Evolutionary conservation across 2,888 invertebrate genomes (phyloP).

Genomic region (Rhamphomyia laevipes): DNA sequence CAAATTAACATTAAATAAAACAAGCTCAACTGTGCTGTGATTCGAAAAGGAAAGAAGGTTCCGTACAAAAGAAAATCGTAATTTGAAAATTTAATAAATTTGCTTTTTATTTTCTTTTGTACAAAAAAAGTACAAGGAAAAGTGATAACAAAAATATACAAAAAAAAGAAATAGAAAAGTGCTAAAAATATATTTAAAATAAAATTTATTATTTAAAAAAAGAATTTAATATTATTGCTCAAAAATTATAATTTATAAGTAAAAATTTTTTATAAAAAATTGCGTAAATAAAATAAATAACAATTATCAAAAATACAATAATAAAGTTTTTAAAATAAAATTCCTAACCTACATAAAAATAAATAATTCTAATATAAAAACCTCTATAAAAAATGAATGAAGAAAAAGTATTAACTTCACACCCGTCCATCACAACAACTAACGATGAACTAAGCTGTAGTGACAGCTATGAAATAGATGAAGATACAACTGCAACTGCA

Average conservation of each 20-base stretch:
- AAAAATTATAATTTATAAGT: slow-evolving; percentile 1
- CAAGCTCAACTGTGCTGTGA: neutral
- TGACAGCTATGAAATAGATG: neutral
- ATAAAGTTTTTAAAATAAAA: no score
- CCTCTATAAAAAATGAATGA: neutral
- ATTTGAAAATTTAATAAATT: slow-evolving; percentile 2
- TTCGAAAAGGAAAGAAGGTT: no score
- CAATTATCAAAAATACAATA: neutral
- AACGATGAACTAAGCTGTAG: neutral
- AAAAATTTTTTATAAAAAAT: slow-evolving; percentile 1
- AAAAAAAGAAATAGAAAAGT: slow-evolving; percentile 2
- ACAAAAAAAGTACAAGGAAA: neutral
- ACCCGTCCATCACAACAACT: neutral
- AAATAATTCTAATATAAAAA: no score
- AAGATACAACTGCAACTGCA: neutral
- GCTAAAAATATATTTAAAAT: slow-evolving; percentile 8
- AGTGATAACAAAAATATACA: neutral
- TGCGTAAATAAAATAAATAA: slow-evolving; percentile 1
- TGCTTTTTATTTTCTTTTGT: slow-evolving; percentile 10
- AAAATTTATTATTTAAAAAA: neutral
- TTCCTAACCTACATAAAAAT: no score
- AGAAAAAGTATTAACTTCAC: neutral
- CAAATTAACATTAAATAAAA: neutral
- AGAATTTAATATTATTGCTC: slow-evolving; percentile 7
- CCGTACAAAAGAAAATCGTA: neutral